Percentiles rank a stretch among this genome's conserved stretches.
phyloP scores from a whole-genome alignment of 92 coral and sea anemone species.

The Paragorgia papillata region DNA sequence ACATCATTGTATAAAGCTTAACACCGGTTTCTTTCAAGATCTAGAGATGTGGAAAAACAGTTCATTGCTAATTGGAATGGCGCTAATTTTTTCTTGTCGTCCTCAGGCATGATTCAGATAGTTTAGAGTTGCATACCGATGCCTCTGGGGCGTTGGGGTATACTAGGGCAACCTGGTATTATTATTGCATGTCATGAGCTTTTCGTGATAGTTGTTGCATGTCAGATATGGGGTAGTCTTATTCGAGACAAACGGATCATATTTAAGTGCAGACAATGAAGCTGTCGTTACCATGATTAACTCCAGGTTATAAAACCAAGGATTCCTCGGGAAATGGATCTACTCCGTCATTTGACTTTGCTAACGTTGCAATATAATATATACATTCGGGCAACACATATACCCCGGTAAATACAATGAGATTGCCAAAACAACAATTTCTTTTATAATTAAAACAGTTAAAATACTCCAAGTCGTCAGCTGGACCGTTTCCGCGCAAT shows the following conservation, averaged over 20 bases:
- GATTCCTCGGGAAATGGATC: conserved; percentile 14
- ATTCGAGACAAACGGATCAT: neutral
- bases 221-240: conserved; percentile 46
- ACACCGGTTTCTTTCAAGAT: conserved; percentile 56
- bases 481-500: too few relatives aligned
- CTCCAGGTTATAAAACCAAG: neutral
- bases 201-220: too few relatives aligned
- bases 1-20: conserved; percentile 50
- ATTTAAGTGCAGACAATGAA: too few relatives aligned
- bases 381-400: conserved; percentile 49
- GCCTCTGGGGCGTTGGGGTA: conserved; percentile 65
- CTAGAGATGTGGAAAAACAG: conserved; percentile 60
- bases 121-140: conserved; percentile 56
- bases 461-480: too few relatives aligned
- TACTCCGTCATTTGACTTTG: conserved; percentile 44
- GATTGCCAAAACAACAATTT: too few relatives aligned
- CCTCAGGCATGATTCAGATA: conserved; percentile 39
- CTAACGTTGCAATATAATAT: conserved; percentile 51
- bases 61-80: conserved; percentile 64
- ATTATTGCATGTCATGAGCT: conserved; percentile 72
- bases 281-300: conserved; percentile 14
- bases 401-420: conserved; percentile 58
- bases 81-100: conserved; percentile 47
- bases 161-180: conserved; percentile 55
- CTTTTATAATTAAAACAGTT: too few relatives aligned